A percentile compares a stretch with the other conserved stretches of the same genome.
phyloP scores from a whole-genome alignment of 2,797 vertebrate species.

The Peromyscus eremicus region DNA sequence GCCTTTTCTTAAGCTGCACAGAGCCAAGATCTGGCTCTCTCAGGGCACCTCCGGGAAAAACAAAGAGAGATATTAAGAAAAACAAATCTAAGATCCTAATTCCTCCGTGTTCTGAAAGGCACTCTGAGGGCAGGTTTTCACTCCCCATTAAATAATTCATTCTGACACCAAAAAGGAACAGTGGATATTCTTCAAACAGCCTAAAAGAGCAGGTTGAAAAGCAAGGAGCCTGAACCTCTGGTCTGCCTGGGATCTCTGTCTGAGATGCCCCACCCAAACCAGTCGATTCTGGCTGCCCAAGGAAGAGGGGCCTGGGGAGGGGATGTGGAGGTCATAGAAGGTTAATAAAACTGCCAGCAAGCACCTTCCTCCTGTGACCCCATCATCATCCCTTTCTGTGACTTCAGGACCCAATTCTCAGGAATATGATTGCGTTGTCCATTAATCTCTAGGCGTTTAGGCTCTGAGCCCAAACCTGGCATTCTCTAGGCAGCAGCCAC shows the following conservation, averaged over 20 bases:
- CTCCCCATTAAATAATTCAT: neutral
- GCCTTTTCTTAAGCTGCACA: rapidly evolving
- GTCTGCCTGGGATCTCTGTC: neutral
- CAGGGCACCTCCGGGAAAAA: neutral
- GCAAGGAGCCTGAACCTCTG: rapidly evolving
- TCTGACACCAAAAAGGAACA: neutral
- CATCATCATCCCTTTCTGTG: neutral
- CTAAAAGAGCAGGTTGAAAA: neutral
- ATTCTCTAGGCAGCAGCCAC: neutral
- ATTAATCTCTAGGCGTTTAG: neutral
- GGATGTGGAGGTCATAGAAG: neutral
- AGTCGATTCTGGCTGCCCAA: neutral
- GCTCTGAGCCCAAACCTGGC: neutral
- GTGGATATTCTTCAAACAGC: neutral
- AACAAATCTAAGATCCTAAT: neutral
- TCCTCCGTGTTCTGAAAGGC: neutral
- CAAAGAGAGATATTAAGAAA: slow-evolving; percentile 14
- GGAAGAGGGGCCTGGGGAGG: rapidly evolving
- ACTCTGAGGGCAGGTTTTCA: neutral
- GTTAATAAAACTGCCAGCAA: neutral
- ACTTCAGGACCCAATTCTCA: neutral
- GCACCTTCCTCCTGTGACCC: neutral
- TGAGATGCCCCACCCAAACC: neutral
- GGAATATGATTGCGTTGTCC: neutral
- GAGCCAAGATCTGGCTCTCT: neutral